Conservation (phyloP, 1,140 invertebrate species). For the Triops cancriformis region DNA sequence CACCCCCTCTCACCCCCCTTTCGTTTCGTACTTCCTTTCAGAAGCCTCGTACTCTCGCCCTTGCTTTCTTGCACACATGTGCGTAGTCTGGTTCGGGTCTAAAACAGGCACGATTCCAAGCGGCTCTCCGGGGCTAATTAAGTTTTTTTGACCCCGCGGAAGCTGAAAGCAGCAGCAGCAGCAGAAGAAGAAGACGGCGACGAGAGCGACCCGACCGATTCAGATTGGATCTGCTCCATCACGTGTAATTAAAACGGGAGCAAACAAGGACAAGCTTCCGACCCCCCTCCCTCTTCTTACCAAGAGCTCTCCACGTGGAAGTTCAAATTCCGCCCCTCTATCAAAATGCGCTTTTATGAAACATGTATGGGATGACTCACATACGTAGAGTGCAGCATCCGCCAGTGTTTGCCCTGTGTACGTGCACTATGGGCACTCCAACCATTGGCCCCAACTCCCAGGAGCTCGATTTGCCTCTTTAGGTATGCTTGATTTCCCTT, state of each 20-base stretch:
- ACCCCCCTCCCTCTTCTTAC: neutral
- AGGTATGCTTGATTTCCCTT: neutral
- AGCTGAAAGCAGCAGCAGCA: too few species aligned
- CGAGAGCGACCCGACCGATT: neutral
- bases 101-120: constrained; percentile 6
- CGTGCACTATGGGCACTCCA: too few species aligned
- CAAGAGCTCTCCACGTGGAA: neutral
- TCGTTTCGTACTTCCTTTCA: neutral
- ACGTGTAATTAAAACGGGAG: neutral
- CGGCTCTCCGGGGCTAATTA: neutral
- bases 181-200: neutral
- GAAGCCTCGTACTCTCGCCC: neutral
- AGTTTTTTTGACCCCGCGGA: neutral
- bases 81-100: neutral
- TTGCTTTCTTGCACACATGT: neutral
- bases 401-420: too few species aligned
- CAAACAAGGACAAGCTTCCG: neutral
- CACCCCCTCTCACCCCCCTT: neutral
- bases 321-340: neutral
- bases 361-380: neutral
- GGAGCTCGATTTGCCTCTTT: neutral
- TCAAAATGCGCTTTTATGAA: neutral
- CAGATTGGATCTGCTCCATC: neutral
- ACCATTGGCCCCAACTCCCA: neutral
- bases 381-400: too few species aligned